phyloP scores from a whole-genome alignment of 2,113 vertebrate genomes.

The Himantopus leucocephalus region DNA sequence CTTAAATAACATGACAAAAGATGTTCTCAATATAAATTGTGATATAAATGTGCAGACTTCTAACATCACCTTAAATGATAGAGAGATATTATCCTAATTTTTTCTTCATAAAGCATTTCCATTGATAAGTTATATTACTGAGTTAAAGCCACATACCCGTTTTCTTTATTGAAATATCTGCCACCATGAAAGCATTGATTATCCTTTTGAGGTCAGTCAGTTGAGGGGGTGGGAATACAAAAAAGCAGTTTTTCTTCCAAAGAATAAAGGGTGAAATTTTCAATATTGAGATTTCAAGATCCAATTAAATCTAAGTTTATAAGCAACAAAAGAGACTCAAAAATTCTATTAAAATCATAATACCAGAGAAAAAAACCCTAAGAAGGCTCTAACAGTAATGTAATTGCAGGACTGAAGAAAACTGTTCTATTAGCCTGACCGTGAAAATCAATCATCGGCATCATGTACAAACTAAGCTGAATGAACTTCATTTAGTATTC shows the following conservation, averaged over 20 bases:
- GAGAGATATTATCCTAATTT: background rate
- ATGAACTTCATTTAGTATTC: constrained; percentile 42
- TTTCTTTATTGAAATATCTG: background rate
- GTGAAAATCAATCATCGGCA: constrained; percentile 50
- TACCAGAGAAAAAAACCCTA: background rate
- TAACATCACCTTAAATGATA: constrained; percentile 11
- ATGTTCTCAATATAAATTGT: constrained; percentile 25
- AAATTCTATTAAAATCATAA: constrained; percentile 57
- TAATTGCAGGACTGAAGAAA: constrained; percentile 44
- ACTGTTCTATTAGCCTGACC: constrained; percentile 37
- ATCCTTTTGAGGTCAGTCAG: background rate
- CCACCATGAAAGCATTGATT: background rate
- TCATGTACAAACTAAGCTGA: background rate
- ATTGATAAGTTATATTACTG: background rate
- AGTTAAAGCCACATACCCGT: background rate
- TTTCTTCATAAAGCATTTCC: background rate
- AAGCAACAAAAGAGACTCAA: constrained; percentile 51
- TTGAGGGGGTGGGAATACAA: background rate
- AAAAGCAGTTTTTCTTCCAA: background rate
- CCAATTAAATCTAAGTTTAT: constrained; percentile 52
- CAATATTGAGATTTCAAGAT: constrained; percentile 40
- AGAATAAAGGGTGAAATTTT: constrained; percentile 35
- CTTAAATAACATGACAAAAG: background rate
- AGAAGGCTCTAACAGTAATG: constrained; percentile 23
- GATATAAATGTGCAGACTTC: background rate